A percentile compares a stretch with the other conserved stretches of the same genome.
Conservation (phyloP, 2,888 invertebrate species). For the Ceratothoa steindachneri region DNA sequence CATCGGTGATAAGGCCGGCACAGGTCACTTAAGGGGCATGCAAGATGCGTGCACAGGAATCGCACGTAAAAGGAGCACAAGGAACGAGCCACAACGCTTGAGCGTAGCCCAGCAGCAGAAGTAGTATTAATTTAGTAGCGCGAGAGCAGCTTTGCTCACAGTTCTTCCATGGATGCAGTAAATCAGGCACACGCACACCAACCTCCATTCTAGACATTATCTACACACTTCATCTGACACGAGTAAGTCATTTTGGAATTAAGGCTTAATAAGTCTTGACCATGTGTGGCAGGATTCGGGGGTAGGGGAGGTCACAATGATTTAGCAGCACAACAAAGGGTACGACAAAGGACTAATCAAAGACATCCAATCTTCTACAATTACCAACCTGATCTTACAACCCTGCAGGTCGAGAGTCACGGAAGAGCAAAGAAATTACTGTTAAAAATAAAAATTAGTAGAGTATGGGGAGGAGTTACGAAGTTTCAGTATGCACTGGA, state of each 20-base stretch:
- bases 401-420: slow-evolving; percentile 41
- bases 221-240: slow-evolving; percentile 43
- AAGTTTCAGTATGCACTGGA: not conserved
- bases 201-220: slow-evolving; percentile 44
- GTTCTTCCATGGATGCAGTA: slow-evolving; percentile 27
- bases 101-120: slow-evolving; percentile 36
- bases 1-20: slow-evolving; percentile 12
- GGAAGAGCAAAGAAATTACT: slow-evolving; percentile 47
- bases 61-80: slow-evolving; percentile 37
- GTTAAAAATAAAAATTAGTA: slow-evolving; percentile 47
- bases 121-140: too few relatives aligned
- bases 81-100: slow-evolving; percentile 36
- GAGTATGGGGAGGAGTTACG: slow-evolving; percentile 29
- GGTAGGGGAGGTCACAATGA: slow-evolving; percentile 26
- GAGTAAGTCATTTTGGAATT: not conserved
- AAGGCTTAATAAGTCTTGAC: slow-evolving; percentile 2
- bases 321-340: slow-evolving; percentile 37
- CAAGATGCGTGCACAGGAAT: slow-evolving; percentile 46
- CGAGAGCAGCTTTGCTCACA: slow-evolving; percentile 5
- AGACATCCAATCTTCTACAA: slow-evolving; percentile 36
- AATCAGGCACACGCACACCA: slow-evolving; percentile 38
- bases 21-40: slow-evolving; percentile 25
- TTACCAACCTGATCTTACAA: slow-evolving; percentile 46
- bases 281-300: slow-evolving; percentile 20
- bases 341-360: slow-evolving; percentile 35